phyloP scores from a whole-genome alignment of 2,113 vertebrate species.

The Isichthys henryi region DNA sequence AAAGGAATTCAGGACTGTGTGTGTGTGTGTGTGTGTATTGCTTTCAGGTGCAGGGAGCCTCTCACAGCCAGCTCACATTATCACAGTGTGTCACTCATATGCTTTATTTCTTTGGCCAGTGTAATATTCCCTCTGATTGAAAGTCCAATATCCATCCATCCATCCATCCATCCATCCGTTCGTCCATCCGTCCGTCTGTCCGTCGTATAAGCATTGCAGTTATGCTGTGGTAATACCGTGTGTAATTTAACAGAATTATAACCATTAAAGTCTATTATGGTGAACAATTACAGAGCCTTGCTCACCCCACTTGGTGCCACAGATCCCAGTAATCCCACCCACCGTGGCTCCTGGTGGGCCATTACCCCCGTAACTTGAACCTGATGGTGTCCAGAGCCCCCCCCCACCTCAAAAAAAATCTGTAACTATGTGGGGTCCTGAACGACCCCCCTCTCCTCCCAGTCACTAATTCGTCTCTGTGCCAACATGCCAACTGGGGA shows the following conservation, averaged over 20 bases:
- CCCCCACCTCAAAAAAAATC: background rate
- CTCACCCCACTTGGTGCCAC: background rate
- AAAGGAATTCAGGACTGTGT: background rate
- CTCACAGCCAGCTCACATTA: too few relatives aligned
- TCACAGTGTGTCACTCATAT: background rate
- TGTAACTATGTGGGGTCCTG: background rate
- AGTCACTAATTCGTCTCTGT: slow-evolving; percentile 11
- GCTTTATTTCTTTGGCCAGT: background rate
- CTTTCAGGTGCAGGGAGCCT: too few relatives aligned
- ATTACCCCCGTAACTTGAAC: background rate
- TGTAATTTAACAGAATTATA: background rate
- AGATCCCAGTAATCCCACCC: background rate
- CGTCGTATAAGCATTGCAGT: background rate
- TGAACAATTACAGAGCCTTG: background rate
- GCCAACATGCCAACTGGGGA: background rate
- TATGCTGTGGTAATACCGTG: background rate
- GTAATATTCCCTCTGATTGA: background rate
- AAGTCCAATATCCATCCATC: background rate
- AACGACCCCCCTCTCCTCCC: background rate
- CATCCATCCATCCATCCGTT: background rate
- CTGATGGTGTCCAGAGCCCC: background rate
- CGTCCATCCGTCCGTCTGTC: background rate
- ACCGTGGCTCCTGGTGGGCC: background rate
- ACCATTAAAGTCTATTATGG: background rate
- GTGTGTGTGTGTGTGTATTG: background rate